A percentile compares a stretch with the other conserved stretches of the same genome.
Evolutionary conservation across 2,797 vertebrate genomes (phyloP).

Genomic region (Sebastiscus albofasciatus): DNA sequence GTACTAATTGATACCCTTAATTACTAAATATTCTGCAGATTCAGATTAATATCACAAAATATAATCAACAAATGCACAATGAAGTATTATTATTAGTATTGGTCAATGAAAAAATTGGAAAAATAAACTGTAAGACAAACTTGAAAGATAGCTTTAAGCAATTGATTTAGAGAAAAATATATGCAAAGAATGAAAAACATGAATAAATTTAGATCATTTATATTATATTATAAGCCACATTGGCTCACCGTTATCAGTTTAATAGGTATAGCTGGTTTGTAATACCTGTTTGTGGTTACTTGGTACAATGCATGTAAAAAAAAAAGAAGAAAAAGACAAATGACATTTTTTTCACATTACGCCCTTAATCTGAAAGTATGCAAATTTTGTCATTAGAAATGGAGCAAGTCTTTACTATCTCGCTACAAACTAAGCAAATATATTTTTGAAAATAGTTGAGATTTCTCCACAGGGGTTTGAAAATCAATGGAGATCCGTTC

Average conservation of each 20-base stretch:
- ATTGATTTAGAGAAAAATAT: neutral
- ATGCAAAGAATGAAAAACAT: neutral
- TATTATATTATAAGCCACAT: neutral
- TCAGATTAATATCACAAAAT: neutral
- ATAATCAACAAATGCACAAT: too few species aligned
- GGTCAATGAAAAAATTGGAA: too few species aligned
- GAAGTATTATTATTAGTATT: too few species aligned
- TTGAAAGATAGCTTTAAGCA: neutral
- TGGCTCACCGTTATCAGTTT: neutral
- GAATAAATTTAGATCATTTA: neutral
- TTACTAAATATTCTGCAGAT: neutral
- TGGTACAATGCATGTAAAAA: neutral
- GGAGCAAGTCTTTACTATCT: neutral
- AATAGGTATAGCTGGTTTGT: neutral
- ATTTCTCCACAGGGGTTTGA: conserved; percentile 3
- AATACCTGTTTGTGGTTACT: neutral
- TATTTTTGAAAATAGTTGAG: conserved; percentile 5
- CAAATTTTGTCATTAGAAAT: neutral
- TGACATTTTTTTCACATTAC: too few species aligned
- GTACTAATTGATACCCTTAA: neutral
- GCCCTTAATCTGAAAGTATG: too few species aligned
- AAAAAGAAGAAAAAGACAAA: neutral
- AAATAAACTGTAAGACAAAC: neutral
- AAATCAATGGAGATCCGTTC: conserved; percentile 26
- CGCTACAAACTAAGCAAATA: conserved; percentile 23